Conservation (phyloP, 2,113 vertebrate genomes). For the Ceyx margarethae region DNA sequence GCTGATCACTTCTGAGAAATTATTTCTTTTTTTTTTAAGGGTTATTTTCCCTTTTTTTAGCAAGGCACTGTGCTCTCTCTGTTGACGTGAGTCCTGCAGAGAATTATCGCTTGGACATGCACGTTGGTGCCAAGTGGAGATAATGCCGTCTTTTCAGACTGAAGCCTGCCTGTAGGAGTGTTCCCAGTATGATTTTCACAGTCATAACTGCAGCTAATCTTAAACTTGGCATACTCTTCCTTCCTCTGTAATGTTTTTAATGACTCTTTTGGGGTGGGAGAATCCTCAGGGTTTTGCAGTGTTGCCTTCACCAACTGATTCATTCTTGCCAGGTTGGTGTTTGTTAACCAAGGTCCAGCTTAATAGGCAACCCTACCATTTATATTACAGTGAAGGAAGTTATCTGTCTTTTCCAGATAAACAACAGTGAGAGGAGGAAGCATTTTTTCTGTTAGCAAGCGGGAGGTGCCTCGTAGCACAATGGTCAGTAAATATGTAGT, state of each 20-base stretch:
- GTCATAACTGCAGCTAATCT: conserved; percentile 59
- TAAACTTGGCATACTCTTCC: conserved; percentile 44
- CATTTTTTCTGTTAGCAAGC: neutral
- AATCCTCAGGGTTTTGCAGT: conserved; percentile 16
- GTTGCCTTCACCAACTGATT: neutral
- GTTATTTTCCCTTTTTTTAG: conserved; percentile 44
- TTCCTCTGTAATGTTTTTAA: conserved; percentile 21
- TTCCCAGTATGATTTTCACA: conserved; percentile 62
- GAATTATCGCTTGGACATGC: conserved; percentile 56
- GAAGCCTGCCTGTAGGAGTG: conserved; percentile 44
- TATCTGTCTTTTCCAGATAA: conserved; percentile 44
- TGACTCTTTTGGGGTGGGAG: conserved; percentile 25
- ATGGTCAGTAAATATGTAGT: conserved; percentile 21
- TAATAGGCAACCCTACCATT: neutral
- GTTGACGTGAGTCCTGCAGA: conserved; percentile 44
- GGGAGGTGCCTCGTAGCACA: conserved; percentile 7
- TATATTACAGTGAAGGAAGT: conserved; percentile 20
- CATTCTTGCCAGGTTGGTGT: neutral
- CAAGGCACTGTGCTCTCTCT: conserved; percentile 28
- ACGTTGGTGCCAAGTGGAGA: conserved; percentile 52
- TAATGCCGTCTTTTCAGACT: conserved; percentile 59
- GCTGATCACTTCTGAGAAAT: neutral
- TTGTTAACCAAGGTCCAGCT: conserved; percentile 1
- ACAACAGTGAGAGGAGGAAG: conserved; percentile 10
- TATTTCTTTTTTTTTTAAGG: conserved; percentile 9